These are phyloP conservation scores for Aptenodytes forsteri DNA, from an alignment of 2,113 vertebrate genomes.

Conservation along the genomic window DNA sequence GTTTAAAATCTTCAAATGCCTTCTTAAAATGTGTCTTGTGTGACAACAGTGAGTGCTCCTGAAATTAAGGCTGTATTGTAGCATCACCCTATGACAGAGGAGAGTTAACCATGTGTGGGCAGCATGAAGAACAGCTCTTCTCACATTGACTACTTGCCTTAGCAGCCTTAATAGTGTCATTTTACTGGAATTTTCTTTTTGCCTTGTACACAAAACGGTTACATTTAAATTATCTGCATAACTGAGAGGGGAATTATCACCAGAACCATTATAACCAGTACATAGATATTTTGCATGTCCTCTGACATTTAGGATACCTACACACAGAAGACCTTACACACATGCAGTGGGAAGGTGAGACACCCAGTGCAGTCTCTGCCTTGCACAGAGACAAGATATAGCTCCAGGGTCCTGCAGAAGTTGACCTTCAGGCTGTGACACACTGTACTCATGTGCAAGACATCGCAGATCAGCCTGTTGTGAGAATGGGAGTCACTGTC, in stretches of 20 bases:
- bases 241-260: background rate
- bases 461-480: background rate
- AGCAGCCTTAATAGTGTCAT: background rate
- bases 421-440: background rate
- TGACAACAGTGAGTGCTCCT: background rate
- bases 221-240: background rate
- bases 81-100: background rate
- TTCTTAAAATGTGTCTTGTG: background rate
- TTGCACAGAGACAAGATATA: background rate
- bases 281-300: background rate
- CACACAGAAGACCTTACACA: background rate
- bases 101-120: background rate
- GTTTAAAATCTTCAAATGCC: background rate
- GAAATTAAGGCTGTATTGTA: background rate
- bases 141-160: background rate
- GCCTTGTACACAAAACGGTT: background rate
- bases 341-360: background rate
- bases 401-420: background rate
- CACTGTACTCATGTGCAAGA: background rate
- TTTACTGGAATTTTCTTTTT: background rate
- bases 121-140: background rate
- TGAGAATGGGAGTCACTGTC: background rate
- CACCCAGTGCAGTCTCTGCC: background rate
- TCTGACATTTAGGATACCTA: background rate
- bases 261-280: background rate